Evolutionary conservation across 2,888 invertebrate genomes (phyloP).

Genomic region (Melikaiella ostensackeni): DNA sequence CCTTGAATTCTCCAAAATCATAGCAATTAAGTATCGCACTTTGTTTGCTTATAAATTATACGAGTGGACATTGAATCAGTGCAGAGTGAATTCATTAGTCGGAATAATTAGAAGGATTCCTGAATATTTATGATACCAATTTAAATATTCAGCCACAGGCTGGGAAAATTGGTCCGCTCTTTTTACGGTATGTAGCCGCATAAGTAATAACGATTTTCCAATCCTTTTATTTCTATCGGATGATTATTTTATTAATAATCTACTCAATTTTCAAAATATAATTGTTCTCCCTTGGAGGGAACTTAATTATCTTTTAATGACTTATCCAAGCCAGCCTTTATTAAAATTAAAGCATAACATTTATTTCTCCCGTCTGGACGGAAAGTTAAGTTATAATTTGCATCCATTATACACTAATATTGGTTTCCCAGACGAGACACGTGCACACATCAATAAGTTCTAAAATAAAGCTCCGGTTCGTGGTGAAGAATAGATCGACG

Average conservation of each 20-base stretch:
- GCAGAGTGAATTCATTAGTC: conserved; percentile 61
- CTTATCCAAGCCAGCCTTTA: neutral
- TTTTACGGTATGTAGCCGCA: conserved; percentile 57
- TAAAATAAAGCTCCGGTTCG: conserved; percentile 26
- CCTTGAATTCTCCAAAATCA: conserved; percentile 51
- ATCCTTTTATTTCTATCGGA: neutral
- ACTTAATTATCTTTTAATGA: neutral
- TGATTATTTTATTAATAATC: neutral
- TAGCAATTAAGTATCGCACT: neutral
- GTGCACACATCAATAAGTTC: conserved; percentile 27
- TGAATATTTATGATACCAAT: conserved; percentile 65
- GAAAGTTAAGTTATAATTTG: conserved; percentile 50
- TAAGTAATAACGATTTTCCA: conserved; percentile 40
- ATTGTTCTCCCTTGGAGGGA: neutral
- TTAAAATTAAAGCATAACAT: conserved; percentile 19
- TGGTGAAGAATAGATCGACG: conserved; percentile 35
- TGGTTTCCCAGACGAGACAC: conserved; percentile 23
- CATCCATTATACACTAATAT: conserved; percentile 27
- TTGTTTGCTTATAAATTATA: conserved; percentile 20
- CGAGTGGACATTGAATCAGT: conserved; percentile 18
- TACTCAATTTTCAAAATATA: neutral
- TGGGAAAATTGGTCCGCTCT: conserved; percentile 61
- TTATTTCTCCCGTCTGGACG: conserved; percentile 25
- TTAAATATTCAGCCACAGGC: conserved; percentile 66
- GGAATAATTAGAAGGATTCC: conserved; percentile 69